These are phyloP conservation scores for Saccostrea glomerata DNA, from an alignment of 1,140 invertebrate species.

Conservation along the genomic window DNA sequence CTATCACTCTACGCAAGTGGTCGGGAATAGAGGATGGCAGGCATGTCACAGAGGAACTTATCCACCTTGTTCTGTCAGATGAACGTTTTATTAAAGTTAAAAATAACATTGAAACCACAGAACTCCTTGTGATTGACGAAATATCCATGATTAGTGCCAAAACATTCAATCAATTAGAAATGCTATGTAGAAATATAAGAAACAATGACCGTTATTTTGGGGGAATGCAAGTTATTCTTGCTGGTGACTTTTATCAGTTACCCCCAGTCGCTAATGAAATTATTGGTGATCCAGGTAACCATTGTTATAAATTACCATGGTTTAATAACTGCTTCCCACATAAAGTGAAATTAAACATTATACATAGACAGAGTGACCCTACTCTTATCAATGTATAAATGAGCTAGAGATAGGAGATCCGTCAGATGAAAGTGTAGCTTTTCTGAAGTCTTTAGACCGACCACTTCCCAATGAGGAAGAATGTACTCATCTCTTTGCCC, in stretches of 20 bases:
- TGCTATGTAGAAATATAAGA: background rate
- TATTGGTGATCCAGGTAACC: constrained; percentile 44
- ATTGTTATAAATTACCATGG: constrained; percentile 25
- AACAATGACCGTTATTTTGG: no score
- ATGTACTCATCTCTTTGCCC: constrained; percentile 38
- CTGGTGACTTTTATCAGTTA: constrained; percentile 28
- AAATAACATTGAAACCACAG: background rate
- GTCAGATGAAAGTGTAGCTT: constrained; percentile 33
- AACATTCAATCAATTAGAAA: constrained; percentile 30
- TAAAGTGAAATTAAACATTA: constrained; percentile 35
- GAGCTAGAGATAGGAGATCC: constrained; percentile 16
- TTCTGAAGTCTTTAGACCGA: constrained; percentile 25
- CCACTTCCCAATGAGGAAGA: constrained; percentile 13
- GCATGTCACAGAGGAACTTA: constrained; percentile 34
- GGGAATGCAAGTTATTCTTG: constrained; percentile 34
- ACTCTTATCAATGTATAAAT: constrained; percentile 40
- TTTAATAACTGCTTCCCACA: constrained; percentile 41
- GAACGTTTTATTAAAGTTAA: constrained; percentile 30
- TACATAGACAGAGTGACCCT: constrained; percentile 35
- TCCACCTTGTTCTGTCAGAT: constrained; percentile 30
- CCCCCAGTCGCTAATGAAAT: constrained; percentile 47
- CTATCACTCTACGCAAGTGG: constrained; percentile 45
- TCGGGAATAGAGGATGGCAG: constrained; percentile 46
- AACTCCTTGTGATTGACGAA: constrained; percentile 47
- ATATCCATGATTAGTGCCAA: constrained; percentile 41